A percentile compares a stretch with the other conserved stretches of the same genome.
These are phyloP conservation scores for Sycophila texana DNA, from an alignment of 2,888 invertebrate species.

Conservation along the genomic window DNA sequence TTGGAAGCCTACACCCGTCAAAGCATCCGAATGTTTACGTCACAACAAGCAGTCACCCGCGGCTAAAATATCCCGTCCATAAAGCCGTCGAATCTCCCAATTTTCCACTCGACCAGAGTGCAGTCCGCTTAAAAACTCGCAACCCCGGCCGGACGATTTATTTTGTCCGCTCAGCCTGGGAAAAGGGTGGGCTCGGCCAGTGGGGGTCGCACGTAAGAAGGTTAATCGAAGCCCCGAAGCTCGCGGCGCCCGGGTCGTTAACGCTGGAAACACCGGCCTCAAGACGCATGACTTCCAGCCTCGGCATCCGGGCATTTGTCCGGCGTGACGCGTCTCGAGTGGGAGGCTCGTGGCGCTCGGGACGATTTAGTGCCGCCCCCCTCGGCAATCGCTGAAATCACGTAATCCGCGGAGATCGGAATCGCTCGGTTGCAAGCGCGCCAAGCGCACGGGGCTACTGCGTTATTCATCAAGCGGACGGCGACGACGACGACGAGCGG, in stretches of 20 bases:
- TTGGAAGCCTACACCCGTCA: no score
- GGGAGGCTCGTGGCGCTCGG: conserved; percentile 43
- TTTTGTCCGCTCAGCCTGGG: background rate
- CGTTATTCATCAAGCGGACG: conserved; percentile 46
- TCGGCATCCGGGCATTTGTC: conserved; percentile 76
- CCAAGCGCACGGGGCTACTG: conserved; percentile 15
- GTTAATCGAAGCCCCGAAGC: conserved; percentile 48
- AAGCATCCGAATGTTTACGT: no score
- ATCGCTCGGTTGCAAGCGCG: conserved; percentile 40
- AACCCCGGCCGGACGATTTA: background rate
- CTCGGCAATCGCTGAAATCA: conserved; percentile 58
- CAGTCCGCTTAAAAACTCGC: background rate
- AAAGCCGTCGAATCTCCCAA: background rate
- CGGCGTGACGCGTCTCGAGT: conserved; percentile 66
- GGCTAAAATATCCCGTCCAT: background rate
- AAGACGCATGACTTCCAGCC: conserved; percentile 75
- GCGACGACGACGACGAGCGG: background rate
- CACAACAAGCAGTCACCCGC: no score
- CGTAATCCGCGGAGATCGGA: conserved; percentile 58
- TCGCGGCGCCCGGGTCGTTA: conserved; percentile 41
- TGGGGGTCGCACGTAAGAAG: conserved; percentile 12
- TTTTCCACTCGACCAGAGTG: background rate
- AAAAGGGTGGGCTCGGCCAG: background rate
- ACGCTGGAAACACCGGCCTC: conserved; percentile 51
- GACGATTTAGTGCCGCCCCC: conserved; percentile 65